A percentile compares a stretch with the other conserved stretches of the same genome.
phyloP scores from a whole-genome alignment of 2,797 vertebrate genomes.

The Petrocephalus schoutedeni region DNA sequence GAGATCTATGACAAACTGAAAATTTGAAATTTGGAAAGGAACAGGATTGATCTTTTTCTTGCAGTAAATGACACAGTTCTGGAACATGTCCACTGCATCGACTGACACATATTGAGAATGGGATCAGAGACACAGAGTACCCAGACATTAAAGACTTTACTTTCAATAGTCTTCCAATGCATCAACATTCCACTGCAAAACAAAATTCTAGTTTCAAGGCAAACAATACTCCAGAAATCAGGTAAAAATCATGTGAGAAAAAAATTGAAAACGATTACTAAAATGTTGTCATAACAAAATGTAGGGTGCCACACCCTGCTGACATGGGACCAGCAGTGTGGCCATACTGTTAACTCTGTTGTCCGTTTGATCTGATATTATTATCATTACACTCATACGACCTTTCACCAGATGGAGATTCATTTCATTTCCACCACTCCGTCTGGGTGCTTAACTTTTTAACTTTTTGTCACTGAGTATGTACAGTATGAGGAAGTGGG shows the following conservation, averaged over 20 bases:
- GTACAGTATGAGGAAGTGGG: too few species aligned
- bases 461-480: too few species aligned
- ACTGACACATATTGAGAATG: background rate
- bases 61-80: background rate
- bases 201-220: background rate
- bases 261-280: background rate
- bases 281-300: background rate
- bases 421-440: too few species aligned
- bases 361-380: too few species aligned
- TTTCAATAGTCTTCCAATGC: background rate
- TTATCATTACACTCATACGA: too few species aligned
- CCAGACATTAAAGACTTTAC: background rate
- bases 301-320: too few species aligned
- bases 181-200: background rate
- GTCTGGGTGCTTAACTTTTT: too few species aligned
- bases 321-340: too few species aligned
- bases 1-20: background rate
- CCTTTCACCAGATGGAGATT: too few species aligned
- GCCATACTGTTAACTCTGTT: too few species aligned
- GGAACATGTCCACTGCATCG: background rate
- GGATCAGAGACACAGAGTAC: background rate
- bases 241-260: background rate
- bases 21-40: background rate
- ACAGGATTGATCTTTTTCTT: background rate
- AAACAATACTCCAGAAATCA: background rate